These are phyloP conservation scores for Acronicta aceris DNA, from an alignment of 2,888 invertebrate species.

Conservation along the genomic window DNA sequence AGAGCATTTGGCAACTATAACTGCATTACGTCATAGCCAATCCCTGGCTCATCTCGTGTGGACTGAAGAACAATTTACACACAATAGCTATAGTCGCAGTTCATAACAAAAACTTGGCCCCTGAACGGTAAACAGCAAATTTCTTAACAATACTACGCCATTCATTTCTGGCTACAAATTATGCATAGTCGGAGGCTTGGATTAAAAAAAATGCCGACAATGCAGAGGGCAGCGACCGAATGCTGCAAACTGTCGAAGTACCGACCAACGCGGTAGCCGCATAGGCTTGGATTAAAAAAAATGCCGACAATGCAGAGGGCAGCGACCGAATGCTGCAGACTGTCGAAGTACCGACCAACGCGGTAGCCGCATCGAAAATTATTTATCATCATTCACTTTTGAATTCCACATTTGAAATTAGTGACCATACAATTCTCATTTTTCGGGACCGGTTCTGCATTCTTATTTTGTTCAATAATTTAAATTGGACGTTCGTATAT, in stretches of 20 bases:
- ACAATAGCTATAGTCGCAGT: constrained; percentile 47
- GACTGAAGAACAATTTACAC: constrained; percentile 45
- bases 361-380: constrained; percentile 28
- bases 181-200: neutral
- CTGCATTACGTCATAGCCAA: constrained; percentile 20
- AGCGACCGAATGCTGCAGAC: constrained; percentile 43
- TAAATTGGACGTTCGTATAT: constrained; percentile 27
- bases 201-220: constrained; percentile 30
- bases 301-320: constrained; percentile 38
- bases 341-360: neutral
- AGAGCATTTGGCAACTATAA: constrained; percentile 37
- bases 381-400: constrained; percentile 47
- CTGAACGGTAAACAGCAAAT: constrained; percentile 47
- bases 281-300: constrained; percentile 38
- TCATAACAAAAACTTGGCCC: constrained; percentile 54
- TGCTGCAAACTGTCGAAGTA: neutral
- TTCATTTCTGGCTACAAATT: constrained; percentile 39
- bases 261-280: constrained; percentile 5
- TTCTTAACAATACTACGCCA: constrained; percentile 39
- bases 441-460: constrained; percentile 53
- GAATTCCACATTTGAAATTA: constrained; percentile 58
- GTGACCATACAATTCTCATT: constrained; percentile 55
- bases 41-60: constrained; percentile 15
- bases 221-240: constrained; percentile 54
- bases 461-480: constrained; percentile 46